Evolutionary conservation across 1,140 invertebrate genomes (phyloP).

Genomic region (Arctopsyche grandis): DNA sequence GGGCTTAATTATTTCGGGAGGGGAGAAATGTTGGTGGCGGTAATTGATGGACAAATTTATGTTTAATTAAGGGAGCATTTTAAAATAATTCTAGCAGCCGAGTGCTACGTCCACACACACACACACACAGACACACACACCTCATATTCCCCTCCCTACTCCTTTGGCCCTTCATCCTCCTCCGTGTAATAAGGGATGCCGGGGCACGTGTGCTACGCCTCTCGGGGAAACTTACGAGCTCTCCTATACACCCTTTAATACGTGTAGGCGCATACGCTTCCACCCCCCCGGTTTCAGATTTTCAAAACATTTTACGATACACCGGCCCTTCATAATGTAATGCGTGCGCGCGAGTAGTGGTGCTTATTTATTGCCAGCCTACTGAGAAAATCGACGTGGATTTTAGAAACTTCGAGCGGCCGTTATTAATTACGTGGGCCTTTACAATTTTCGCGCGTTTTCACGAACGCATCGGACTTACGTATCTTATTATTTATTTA

Average conservation of each 20-base stretch:
- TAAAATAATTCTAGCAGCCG: conserved; percentile 20
- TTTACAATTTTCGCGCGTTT: background rate
- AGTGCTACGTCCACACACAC: too few relatives aligned
- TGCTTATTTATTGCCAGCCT: background rate
- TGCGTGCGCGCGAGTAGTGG: background rate
- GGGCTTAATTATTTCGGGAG: conserved; percentile 6
- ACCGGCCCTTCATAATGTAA: background rate
- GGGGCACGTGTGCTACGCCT: conserved; percentile 13
- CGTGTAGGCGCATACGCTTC: background rate
- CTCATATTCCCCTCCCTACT: background rate
- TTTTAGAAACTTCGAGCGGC: too few relatives aligned
- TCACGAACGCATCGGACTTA: background rate
- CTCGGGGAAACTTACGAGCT: conserved; percentile 15
- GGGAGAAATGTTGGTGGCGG: conserved; percentile 24
- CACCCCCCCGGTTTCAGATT: background rate
- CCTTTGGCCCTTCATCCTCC: too few relatives aligned
- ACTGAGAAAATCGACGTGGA: too few relatives aligned
- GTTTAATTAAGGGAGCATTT: conserved; percentile 37
- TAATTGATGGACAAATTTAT: conserved; percentile 41
- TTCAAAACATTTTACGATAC: background rate
- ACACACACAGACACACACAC: too few relatives aligned
- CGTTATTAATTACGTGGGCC: too few relatives aligned
- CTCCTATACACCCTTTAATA: background rate
- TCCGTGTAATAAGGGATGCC: conserved; percentile 20
- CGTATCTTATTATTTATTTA: too few relatives aligned